Base-by-base conservation (phyloP, 2,797 vertebrate genomes). In the Clarias laeviceps region DNA sequence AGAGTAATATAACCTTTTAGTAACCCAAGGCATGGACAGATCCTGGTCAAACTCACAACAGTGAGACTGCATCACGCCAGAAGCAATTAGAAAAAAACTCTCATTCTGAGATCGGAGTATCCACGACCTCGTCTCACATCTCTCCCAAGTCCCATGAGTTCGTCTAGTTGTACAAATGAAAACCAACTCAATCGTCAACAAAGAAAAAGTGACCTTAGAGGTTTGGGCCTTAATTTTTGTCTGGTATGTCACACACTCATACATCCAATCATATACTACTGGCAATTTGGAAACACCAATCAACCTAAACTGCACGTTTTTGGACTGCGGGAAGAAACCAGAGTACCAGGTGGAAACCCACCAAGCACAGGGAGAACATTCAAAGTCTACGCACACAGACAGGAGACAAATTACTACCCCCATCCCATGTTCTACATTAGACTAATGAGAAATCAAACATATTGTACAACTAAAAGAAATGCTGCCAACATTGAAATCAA, bases 91-190 rank as follows among this genome's bases (percentile, higher is more conserved):
- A 17, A 6, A 40, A 4, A 2, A 5, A 83, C 59, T 84, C 70
- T 78, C 22, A 82, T 88, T 84, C 70, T 86, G 81, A 77, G 84
- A 85, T 80, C 27, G 62, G 45, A 57, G 65, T 57, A 66, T 82
- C 68, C 56, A 64, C 22, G 61, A 56, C 84, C 82, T 54, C 45
- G 59, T 77, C 54, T 82, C 56, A 81, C 76, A 86, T 82, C 61
- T 88, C 59, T 80, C 74, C 40, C 82, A 79, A 86, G 61, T 80
- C 64, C 32, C 59, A 76, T 68, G 70, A 82, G 69, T 77, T 32
- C 6, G 20, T 57, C 37, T 18, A 83, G 78, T 73, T 68, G 29
- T 70, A 82, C 8, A 29, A 50, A 15, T 76, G 29, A 59, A 82
- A 73, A 24, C 17, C 12, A 73, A 78, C 59, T 57, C 34, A 80